Percentiles rank a stretch among this genome's conserved stretches.
Conservation (phyloP, 2,113 vertebrate species). For the Arothron firmamentum region DNA sequence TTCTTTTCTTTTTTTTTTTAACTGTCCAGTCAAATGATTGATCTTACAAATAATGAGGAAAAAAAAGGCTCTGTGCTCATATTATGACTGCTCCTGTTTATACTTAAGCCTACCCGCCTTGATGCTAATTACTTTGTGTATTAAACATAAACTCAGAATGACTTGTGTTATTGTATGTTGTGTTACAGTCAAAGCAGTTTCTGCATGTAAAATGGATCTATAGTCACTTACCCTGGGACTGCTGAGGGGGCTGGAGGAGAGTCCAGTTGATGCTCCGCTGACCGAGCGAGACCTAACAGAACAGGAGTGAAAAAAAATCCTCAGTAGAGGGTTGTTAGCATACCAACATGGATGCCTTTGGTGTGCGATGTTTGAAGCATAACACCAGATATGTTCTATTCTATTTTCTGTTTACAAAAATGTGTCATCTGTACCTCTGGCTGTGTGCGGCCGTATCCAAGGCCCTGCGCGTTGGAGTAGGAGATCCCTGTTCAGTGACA, state of each 20-base stretch:
- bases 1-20: neutral
- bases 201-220: slow-evolving; percentile 5
- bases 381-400: too few species aligned
- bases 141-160: neutral
- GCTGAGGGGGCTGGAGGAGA: slow-evolving; percentile 90
- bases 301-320: neutral
- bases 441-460: slow-evolving; percentile 89
- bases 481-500: slow-evolving; percentile 88
- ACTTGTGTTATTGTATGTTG: neutral
- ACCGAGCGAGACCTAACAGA: slow-evolving; percentile 84
- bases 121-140: neutral
- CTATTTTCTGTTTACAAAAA: neutral
- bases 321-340: neutral
- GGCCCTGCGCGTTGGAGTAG: slow-evolving; percentile 84
- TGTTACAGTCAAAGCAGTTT: neutral
- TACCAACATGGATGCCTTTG: neutral
- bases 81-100: neutral
- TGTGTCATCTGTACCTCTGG: slow-evolving; percentile 78
- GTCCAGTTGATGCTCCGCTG: slow-evolving; percentile 88
- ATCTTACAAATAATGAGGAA: neutral
- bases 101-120: neutral
- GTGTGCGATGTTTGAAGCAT: neutral
- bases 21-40: neutral
- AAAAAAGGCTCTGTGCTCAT: neutral
- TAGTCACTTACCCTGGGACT: slow-evolving; percentile 86